phyloP scores from a whole-genome alignment of 2,113 vertebrate species.

The Motacilla tschutschensis region DNA sequence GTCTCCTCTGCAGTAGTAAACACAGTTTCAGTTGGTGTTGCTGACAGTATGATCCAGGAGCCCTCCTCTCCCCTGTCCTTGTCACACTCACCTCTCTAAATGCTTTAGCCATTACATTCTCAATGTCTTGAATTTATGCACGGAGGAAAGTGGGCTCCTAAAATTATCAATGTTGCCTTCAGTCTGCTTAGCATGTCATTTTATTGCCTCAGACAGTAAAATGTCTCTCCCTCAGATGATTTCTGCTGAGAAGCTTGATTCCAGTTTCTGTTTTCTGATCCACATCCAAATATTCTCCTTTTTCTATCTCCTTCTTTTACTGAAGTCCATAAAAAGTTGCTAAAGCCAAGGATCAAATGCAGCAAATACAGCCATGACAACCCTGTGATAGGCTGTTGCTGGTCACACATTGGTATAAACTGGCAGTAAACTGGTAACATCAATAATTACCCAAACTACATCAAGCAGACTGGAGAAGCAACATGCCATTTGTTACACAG shows the following conservation, averaged over 20 bases:
- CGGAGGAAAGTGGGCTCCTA: slow-evolving; percentile 12
- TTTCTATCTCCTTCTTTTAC: neutral
- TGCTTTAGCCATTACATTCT: slow-evolving; percentile 34
- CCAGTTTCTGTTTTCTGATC: slow-evolving; percentile 19
- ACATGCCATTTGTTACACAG: neutral
- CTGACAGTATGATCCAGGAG: neutral
- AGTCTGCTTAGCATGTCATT: neutral
- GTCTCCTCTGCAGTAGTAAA: neutral
- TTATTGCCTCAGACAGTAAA: neutral
- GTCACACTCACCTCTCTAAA: slow-evolving; percentile 44
- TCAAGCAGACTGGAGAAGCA: neutral
- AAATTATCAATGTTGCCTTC: slow-evolving; percentile 16
- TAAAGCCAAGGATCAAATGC: neutral
- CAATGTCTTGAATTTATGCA: slow-evolving; percentile 43
- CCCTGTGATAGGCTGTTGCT: neutral
- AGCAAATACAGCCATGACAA: neutral
- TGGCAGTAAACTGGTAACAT: neutral
- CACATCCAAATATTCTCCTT: neutral
- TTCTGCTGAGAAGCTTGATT: neutral
- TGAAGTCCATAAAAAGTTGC: neutral
- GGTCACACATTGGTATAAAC: neutral
- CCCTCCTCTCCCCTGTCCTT: neutral
- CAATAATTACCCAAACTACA: neutral
- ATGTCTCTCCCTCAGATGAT: neutral
- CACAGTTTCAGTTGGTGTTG: neutral